Evolutionary conservation across 2,888 invertebrate species (phyloP).

Genomic region (Galerucella nymphaeae): DNA sequence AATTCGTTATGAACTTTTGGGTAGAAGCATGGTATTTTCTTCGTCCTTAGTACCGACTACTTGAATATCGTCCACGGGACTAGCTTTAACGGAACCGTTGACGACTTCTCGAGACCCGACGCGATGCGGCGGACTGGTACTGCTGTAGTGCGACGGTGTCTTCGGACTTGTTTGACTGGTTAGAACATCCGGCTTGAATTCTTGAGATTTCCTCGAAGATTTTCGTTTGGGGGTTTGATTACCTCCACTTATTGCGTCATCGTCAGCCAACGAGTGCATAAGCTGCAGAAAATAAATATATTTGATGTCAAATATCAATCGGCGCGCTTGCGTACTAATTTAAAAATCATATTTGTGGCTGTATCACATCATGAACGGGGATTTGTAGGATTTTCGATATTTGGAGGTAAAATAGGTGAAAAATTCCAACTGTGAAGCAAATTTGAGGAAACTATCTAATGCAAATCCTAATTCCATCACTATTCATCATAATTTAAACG

Average conservation of each 20-base stretch:
- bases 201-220: constrained; percentile 52
- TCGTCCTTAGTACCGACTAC: constrained; percentile 46
- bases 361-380: no score
- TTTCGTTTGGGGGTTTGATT: constrained; percentile 57
- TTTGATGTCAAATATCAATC: no score
- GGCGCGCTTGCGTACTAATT: no score
- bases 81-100: constrained; percentile 59
- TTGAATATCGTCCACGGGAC: constrained; percentile 52
- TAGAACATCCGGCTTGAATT: constrained; percentile 31
- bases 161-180: constrained; percentile 51
- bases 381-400: no score
- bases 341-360: no score
- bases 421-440: no score
- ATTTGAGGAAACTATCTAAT: no score
- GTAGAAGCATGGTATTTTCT: constrained; percentile 59
- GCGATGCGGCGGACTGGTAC: constrained; percentile 56
- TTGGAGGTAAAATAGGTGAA: no score
- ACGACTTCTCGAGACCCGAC: constrained; percentile 53
- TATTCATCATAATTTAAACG: no score
- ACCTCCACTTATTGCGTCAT: constrained; percentile 72
- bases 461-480: no score
- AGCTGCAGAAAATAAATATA: constrained; percentile 66
- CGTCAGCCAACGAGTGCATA: constrained; percentile 81
- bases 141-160: constrained; percentile 56
- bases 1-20: constrained; percentile 61